These are phyloP conservation scores for Drosophila quinaria DNA, from an alignment of 2,888 invertebrate species.

Conservation along the genomic window DNA sequence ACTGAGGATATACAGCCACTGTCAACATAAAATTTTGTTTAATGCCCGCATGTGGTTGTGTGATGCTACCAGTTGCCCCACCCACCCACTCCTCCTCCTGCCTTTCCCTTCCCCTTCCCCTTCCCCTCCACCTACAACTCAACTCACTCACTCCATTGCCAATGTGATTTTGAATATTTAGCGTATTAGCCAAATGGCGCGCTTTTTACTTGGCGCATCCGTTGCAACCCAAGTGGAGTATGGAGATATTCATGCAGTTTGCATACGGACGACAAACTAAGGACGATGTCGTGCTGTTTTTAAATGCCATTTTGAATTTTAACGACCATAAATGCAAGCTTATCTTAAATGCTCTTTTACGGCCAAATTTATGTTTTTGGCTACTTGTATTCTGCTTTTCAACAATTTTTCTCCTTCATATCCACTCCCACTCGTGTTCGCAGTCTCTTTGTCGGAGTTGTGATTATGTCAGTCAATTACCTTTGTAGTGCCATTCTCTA, in stretches of 20 bases:
- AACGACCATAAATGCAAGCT: slow-evolving; percentile 81
- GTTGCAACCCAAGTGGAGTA: slow-evolving; percentile 54
- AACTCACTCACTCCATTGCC: slow-evolving; percentile 14
- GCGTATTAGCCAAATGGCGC: slow-evolving; percentile 80
- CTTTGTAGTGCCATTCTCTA: slow-evolving; percentile 40
- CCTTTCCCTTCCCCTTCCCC: fast-evolving
- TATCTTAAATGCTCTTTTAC: slow-evolving; percentile 82
- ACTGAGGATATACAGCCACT: slow-evolving; percentile 22
- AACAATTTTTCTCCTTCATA: neutral
- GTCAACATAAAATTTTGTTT: slow-evolving; percentile 74
- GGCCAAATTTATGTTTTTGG: slow-evolving; percentile 72
- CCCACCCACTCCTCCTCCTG: neutral
- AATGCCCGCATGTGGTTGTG: slow-evolving; percentile 52
- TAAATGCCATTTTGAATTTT: slow-evolving; percentile 81
- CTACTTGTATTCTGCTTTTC: slow-evolving; percentile 15
- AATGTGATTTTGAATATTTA: slow-evolving; percentile 82
- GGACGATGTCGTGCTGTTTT: slow-evolving; percentile 58
- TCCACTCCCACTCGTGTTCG: neutral
- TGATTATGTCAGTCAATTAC: slow-evolving; percentile 74
- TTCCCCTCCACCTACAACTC: no score
- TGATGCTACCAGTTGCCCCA: slow-evolving; percentile 1
- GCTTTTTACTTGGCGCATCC: slow-evolving; percentile 79
- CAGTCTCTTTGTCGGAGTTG: slow-evolving; percentile 11
- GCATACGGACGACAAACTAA: slow-evolving; percentile 26
- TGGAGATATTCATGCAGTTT: slow-evolving; percentile 49